Base-by-base conservation (phyloP, 2,797 vertebrate species). In the Apogon talboti region DNA sequence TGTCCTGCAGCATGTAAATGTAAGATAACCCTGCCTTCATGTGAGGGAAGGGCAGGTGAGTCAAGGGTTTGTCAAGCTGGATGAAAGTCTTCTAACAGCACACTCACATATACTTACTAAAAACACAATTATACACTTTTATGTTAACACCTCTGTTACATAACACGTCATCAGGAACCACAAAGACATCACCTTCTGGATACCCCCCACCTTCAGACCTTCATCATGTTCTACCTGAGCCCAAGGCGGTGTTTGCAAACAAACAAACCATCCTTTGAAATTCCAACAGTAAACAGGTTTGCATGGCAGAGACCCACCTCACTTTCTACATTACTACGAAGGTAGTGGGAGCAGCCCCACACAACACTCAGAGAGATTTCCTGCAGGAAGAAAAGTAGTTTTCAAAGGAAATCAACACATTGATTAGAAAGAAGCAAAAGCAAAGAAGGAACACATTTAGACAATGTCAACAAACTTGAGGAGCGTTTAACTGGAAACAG, bases 221-320 rank as follows among this genome's bases (percentile, higher is more conserved):
- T 35, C 11, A 14, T 41, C 43, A 58, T 16, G 3, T 19, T 59
- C 6, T 67, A 62, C 45, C 41, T 1, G 0, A 50, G 12, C 64
- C 49, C 18, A 42, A 43, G 64, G 66, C 48, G 41, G 2, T 43
- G 83, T 84, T 83, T 83, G 74, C 77, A 76, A 70, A 83, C 79
- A 86, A 91, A 87, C 85, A 79, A 35, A 41, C 37, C 2, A 41
- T 13, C 47, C 66, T 56, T 63, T 79, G 61, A 67, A 88, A 83
- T 71, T 74, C 65, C 60, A n/a, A 19, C 72, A 43, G 51, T 74
- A 84, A 79, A 79, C 76, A 71, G 38, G 55, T 40, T 47, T 18
- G 37, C 30, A 47, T 46, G 56, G 64, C 35, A 37, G 70, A 54
- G 63, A 63, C 63, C 47, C 45, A 37, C 28, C 16, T 42, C 70